These are phyloP conservation scores for Steatocranus sp. DNA, from an alignment of 2,797 vertebrate genomes.

Conservation along the genomic window DNA sequence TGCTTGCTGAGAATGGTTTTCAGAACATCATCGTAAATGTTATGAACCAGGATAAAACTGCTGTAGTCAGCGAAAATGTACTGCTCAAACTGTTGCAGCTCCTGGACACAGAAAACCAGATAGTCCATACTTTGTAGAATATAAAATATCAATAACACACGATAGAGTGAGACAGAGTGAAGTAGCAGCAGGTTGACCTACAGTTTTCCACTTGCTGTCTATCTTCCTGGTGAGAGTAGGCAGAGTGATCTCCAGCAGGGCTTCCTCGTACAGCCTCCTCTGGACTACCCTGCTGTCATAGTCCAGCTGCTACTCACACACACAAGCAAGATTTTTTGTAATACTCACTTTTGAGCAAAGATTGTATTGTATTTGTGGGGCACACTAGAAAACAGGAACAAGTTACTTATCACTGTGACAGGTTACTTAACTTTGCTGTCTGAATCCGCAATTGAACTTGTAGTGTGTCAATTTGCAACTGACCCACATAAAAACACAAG, in stretches of 20 bases:
- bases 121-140: neutral
- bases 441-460: neutral
- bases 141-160: neutral
- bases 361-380: neutral
- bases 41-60: conserved; percentile 85
- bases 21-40: conserved; percentile 86
- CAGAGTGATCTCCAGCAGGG: conserved; percentile 84
- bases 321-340: neutral
- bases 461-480: neutral
- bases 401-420: neutral
- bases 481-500: neutral
- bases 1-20: conserved; percentile 78
- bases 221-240: conserved; percentile 82
- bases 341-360: neutral
- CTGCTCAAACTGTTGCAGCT: conserved; percentile 87
- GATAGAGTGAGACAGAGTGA: neutral
- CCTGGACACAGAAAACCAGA: conserved; percentile 63
- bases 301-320: conserved; percentile 86
- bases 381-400: neutral
- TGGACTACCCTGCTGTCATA: conserved; percentile 89
- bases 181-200: conserved; percentile 39
- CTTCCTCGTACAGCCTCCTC: conserved; percentile 86
- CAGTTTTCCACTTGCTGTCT: conserved; percentile 82
- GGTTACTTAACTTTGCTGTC: neutral
- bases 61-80: conserved; percentile 89